Conservation (phyloP, 2,888 invertebrate genomes). For the Xestia ashworthii region DNA sequence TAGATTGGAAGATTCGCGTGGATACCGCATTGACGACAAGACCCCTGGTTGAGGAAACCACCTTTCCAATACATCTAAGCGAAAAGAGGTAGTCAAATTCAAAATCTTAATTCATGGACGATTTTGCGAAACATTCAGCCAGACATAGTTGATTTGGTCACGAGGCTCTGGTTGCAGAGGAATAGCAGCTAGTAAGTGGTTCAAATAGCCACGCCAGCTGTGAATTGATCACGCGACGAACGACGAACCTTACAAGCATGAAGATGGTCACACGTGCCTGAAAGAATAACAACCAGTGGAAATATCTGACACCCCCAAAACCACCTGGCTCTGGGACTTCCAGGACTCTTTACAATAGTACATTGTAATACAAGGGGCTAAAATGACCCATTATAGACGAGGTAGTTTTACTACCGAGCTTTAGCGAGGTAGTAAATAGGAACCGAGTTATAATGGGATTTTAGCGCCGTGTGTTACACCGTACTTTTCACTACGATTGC, state of each 20-base stretch:
- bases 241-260: background rate
- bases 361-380: no score
- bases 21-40: background rate
- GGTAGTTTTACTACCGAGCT: no score
- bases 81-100: background rate
- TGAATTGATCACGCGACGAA: background rate
- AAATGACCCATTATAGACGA: no score
- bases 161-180: background rate
- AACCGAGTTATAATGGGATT: no score
- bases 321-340: background rate
- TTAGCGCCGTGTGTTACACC: no score
- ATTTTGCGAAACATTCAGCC: background rate
- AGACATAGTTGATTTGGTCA: background rate
- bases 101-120: background rate
- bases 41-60: background rate
- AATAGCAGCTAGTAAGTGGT: no score
- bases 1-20: background rate
- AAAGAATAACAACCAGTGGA: constrained; percentile 6
- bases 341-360: background rate
- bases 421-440: no score
- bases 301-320: background rate
- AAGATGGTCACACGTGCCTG: no score
- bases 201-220: background rate
- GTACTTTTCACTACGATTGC: no score
- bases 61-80: background rate